Percentiles rank a stretch among this genome's conserved stretches.
phyloP scores from a whole-genome alignment of 2,888 invertebrate species.

The Lottia scabra region DNA sequence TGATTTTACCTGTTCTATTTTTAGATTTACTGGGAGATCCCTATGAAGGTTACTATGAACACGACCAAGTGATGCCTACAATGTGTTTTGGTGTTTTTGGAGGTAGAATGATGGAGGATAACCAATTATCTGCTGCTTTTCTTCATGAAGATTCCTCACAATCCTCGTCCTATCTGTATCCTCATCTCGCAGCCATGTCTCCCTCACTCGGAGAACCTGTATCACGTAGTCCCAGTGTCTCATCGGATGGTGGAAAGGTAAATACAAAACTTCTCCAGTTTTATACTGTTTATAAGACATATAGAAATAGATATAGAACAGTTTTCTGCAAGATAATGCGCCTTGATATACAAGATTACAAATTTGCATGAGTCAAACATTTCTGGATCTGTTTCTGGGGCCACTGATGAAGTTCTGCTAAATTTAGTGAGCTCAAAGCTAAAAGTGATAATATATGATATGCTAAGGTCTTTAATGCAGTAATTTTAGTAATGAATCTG shows the following conservation, averaged over 20 bases:
- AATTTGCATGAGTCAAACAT: no score
- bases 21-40: conserved; percentile 13
- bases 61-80: conserved; percentile 20
- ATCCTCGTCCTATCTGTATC: conserved; percentile 12
- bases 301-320: no score
- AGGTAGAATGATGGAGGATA: conserved; percentile 20
- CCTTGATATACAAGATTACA: no score
- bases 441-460: no score
- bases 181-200: conserved; percentile 28
- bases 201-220: conserved; percentile 25
- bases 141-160: conserved; percentile 10
- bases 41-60: conserved; percentile 17
- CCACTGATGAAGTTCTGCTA: no score
- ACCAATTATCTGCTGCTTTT: not conserved
- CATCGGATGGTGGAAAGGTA: conserved; percentile 36
- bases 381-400: no score
- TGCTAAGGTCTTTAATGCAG: no score
- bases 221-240: conserved; percentile 33
- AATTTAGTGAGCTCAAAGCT: no score
- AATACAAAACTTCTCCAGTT: not conserved
- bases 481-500: no score
- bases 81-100: conserved; percentile 37
- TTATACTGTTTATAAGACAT: no score
- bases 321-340: no score
- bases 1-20: not conserved